phyloP scores from a whole-genome alignment of 2,888 invertebrate species.

The Belgica antarctica region DNA sequence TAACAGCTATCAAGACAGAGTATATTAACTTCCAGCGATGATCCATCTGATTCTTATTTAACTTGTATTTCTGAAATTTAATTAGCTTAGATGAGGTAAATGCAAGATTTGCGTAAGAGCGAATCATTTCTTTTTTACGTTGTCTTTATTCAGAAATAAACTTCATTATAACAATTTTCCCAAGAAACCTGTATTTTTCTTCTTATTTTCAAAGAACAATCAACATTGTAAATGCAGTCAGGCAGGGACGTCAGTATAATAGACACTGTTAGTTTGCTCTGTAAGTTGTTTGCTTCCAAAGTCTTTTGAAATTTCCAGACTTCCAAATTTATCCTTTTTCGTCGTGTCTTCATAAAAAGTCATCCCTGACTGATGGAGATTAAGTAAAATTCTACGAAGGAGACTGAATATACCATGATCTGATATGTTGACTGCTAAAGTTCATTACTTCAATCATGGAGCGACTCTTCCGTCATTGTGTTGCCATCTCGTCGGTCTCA shows the following conservation, averaged over 20 bases:
- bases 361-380: too few relatives aligned
- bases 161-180: slow-evolving; percentile 19
- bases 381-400: too few relatives aligned
- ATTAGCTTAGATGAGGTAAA: too few relatives aligned
- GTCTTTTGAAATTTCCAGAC: too few relatives aligned
- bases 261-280: background rate
- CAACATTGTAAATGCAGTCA: slow-evolving; percentile 15
- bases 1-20: slow-evolving; percentile 80
- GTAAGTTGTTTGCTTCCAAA: background rate
- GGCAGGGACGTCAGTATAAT: too few relatives aligned
- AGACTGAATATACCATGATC: too few relatives aligned
- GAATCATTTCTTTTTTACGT: background rate
- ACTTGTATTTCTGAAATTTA: too few relatives aligned
- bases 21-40: slow-evolving; percentile 62
- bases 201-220: slow-evolving; percentile 11
- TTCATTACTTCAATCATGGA: background rate
- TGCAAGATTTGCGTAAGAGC: background rate
- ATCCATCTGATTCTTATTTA: too few relatives aligned
- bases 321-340: too few relatives aligned
- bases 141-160: slow-evolving; percentile 8
- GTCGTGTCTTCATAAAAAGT: too few relatives aligned
- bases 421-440: slow-evolving; percentile 4
- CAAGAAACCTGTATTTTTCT: background rate
- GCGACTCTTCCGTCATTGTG: background rate
- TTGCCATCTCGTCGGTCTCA: too few relatives aligned